Percentiles rank a stretch among this genome's conserved stretches.
phyloP scores from a whole-genome alignment of 1,140 invertebrate genomes.

The Sminthurinus signatus region DNA sequence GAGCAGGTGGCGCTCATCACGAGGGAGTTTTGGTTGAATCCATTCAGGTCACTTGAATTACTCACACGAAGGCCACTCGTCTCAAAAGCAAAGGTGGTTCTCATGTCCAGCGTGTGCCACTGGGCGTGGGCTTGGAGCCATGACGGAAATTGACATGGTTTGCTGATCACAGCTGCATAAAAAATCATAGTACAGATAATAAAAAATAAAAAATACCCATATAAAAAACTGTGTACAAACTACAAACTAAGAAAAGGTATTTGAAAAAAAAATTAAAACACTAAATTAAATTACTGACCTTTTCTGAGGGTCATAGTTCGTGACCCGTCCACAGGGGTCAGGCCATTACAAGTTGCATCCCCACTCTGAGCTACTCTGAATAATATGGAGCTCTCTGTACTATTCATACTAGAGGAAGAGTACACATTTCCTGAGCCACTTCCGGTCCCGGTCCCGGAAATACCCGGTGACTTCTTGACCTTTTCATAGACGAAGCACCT shows the following conservation, averaged over 20 bases:
- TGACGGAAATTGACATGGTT: conserved; percentile 44
- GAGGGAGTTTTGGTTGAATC: conserved; percentile 29
- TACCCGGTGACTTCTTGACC: conserved; percentile 21
- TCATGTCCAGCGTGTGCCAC: conserved; percentile 46
- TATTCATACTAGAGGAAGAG: conserved; percentile 13
- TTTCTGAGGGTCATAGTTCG: conserved; percentile 57
- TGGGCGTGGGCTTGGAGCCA: conserved; percentile 44
- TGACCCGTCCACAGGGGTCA: conserved; percentile 61
- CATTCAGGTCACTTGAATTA: conserved; percentile 37
- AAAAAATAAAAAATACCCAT: neutral
- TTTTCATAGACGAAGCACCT: conserved; percentile 48
- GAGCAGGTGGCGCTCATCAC: conserved; percentile 34
- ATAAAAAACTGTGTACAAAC: neutral
- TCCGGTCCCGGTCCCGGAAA: neutral
- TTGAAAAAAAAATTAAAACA: neutral
- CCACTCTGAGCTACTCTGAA: conserved; percentile 68
- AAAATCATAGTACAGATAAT: too few relatives aligned
- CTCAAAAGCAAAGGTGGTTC: conserved; percentile 44
- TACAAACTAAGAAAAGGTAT: neutral
- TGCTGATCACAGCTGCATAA: conserved; percentile 27
- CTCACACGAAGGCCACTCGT: conserved; percentile 31
- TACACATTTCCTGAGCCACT: conserved; percentile 10
- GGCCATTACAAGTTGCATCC: conserved; percentile 71
- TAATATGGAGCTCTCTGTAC: conserved; percentile 40
- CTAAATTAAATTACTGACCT: too few relatives aligned